phyloP scores from a whole-genome alignment of 2,113 vertebrate species.

The Saguinus midas region DNA sequence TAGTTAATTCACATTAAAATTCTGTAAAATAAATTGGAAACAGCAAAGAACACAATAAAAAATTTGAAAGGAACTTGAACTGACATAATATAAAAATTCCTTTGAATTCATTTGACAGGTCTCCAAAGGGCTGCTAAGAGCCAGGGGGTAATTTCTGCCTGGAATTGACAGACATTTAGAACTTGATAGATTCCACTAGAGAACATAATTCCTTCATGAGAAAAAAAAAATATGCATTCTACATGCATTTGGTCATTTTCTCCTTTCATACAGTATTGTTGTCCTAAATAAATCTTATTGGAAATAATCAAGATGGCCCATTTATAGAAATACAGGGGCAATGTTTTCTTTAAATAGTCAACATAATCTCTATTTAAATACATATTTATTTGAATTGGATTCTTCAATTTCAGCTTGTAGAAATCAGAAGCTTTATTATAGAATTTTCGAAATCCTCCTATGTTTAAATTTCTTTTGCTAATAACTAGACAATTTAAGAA shows the following conservation, averaged over 20 bases:
- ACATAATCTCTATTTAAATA: not conserved
- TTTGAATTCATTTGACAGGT: constrained; percentile 36
- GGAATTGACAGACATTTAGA: constrained; percentile 21
- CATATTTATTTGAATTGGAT: not conserved
- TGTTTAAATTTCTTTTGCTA: not conserved
- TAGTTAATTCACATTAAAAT: not conserved
- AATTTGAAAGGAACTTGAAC: constrained; percentile 37
- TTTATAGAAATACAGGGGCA: not conserved
- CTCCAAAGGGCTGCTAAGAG: not conserved
- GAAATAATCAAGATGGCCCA: not conserved
- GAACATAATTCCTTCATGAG: constrained; percentile 14
- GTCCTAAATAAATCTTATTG: not conserved
- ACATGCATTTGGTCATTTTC: not conserved
- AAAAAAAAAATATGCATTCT: not conserved
- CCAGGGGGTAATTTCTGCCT: not conserved
- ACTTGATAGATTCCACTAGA: not conserved
- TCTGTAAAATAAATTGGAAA: constrained; percentile 1
- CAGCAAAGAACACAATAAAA: not conserved
- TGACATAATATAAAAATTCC: constrained; percentile 13
- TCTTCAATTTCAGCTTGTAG: not conserved
- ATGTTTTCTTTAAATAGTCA: not conserved
- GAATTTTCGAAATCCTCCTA: not conserved
- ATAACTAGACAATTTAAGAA: not conserved
- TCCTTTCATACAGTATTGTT: not conserved
- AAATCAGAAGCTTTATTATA: not conserved